Percentiles rank a stretch among this genome's conserved stretches.
Evolutionary conservation across 2,113 vertebrate species (phyloP).

Genomic region (Oreochromis spilurus): DNA sequence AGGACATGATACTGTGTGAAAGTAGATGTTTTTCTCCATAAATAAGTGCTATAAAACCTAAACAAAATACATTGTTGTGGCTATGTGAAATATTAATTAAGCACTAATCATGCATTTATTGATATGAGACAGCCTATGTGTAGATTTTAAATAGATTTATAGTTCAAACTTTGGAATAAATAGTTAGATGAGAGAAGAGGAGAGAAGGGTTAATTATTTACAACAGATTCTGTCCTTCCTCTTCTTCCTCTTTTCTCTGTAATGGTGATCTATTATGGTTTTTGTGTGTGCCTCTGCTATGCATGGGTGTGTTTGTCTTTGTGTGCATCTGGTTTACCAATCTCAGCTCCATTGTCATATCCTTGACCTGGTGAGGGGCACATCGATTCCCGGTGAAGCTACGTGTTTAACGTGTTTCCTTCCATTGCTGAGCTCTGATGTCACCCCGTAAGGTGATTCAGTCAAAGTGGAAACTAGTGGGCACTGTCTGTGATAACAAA

Average conservation of each 20-base stretch:
- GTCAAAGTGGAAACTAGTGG: background rate
- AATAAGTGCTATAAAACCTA: background rate
- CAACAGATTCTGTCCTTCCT: background rate
- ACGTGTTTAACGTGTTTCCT: slow-evolving; percentile 42
- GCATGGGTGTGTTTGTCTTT: slow-evolving; percentile 9
- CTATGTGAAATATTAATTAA: background rate
- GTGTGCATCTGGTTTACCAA: slow-evolving; percentile 65
- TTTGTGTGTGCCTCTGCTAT: background rate
- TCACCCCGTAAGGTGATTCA: slow-evolving; percentile 22
- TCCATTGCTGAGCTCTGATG: slow-evolving; percentile 46
- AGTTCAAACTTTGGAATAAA: background rate
- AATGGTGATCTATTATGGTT: background rate
- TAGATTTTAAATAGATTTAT: background rate
- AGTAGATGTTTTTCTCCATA: background rate
- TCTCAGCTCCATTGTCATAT: slow-evolving; percentile 35
- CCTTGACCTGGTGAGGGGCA: slow-evolving; percentile 34
- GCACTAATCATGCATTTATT: background rate
- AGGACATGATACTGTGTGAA: background rate
- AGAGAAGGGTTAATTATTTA: background rate
- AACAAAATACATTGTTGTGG: too few species aligned
- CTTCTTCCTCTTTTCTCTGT: background rate
- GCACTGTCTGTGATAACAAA: background rate
- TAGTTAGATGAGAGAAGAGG: background rate
- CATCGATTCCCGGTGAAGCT: background rate
- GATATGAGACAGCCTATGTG: background rate